Percentiles rank a stretch among this genome's conserved stretches.
These are phyloP conservation scores for Sitophilus oryzae DNA, from an alignment of 1,140 invertebrate genomes.

Conservation along the genomic window DNA sequence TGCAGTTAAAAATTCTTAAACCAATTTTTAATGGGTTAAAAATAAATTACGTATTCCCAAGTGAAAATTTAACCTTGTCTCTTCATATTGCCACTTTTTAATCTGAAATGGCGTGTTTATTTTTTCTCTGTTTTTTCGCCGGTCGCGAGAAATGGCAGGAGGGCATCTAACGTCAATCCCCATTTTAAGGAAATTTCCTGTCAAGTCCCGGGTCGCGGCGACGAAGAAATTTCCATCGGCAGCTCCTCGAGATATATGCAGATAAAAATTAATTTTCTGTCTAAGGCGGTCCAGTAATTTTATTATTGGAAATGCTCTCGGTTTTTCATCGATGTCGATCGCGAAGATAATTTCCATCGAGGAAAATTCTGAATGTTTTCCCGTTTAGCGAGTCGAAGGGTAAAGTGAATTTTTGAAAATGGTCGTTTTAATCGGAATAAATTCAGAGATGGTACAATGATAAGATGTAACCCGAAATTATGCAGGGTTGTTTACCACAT, in stretches of 20 bases:
- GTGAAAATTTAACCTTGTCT: background rate
- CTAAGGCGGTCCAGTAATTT: conserved; percentile 25
- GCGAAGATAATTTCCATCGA: background rate
- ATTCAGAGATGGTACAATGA: no score
- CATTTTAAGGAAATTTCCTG: conserved; percentile 6
- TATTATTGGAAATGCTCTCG: conserved; percentile 29
- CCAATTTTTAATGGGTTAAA: background rate
- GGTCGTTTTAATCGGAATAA: no score
- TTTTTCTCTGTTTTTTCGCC: background rate
- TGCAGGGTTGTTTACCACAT: no score
- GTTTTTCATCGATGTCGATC: background rate
- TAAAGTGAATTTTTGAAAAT: no score
- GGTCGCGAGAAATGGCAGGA: background rate
- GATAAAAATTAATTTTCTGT: conserved; percentile 33
- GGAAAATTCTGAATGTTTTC: background rate
- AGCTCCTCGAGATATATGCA: conserved; percentile 23
- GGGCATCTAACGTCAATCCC: background rate
- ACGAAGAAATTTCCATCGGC: conserved; percentile 4
- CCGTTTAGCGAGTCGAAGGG: background rate
- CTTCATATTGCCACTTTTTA: background rate
- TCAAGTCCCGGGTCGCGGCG: background rate
- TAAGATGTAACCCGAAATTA: no score
- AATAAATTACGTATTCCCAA: no score
- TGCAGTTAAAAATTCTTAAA: no score
- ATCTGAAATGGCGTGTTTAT: background rate